Evolutionary conservation across 2,888 invertebrate species (phyloP).

Genomic region (Euzophera pinguis): DNA sequence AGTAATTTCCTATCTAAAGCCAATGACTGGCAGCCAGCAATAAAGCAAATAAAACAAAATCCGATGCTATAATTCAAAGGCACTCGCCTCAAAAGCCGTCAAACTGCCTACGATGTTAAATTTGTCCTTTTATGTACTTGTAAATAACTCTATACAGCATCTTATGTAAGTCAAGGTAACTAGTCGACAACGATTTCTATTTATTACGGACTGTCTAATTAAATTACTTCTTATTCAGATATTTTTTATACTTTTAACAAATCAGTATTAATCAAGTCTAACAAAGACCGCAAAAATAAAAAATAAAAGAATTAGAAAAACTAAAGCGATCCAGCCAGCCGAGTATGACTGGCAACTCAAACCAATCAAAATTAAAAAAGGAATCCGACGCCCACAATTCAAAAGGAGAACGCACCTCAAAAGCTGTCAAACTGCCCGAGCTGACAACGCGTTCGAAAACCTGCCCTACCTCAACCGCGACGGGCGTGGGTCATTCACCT

Average conservation of each 20-base stretch:
- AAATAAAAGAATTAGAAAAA: constrained; percentile 7
- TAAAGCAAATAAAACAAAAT: constrained; percentile 7
- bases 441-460: constrained; percentile 39
- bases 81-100: constrained; percentile 11
- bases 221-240: not conserved
- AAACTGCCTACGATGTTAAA: constrained; percentile 8
- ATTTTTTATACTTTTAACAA: not conserved
- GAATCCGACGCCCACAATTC: constrained; percentile 60
- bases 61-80: constrained; percentile 9
- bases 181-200: not conserved
- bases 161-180: constrained; percentile 10
- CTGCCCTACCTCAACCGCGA: constrained; percentile 67
- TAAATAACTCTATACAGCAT: constrained; percentile 4
- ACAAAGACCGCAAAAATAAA: not conserved
- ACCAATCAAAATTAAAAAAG: constrained; percentile 56
- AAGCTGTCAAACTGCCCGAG: constrained; percentile 74
- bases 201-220: constrained; percentile 1
- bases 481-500: constrained; percentile 64
- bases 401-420: constrained; percentile 73
- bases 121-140: constrained; percentile 7
- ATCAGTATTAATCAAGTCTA: not conserved
- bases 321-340: constrained; percentile 13
- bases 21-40: not conserved
- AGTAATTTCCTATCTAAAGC: not conserved
- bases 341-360: constrained; percentile 41